Base-by-base conservation (phyloP, 2,888 invertebrate genomes). In the Caenorhabditis plicata region DNA sequence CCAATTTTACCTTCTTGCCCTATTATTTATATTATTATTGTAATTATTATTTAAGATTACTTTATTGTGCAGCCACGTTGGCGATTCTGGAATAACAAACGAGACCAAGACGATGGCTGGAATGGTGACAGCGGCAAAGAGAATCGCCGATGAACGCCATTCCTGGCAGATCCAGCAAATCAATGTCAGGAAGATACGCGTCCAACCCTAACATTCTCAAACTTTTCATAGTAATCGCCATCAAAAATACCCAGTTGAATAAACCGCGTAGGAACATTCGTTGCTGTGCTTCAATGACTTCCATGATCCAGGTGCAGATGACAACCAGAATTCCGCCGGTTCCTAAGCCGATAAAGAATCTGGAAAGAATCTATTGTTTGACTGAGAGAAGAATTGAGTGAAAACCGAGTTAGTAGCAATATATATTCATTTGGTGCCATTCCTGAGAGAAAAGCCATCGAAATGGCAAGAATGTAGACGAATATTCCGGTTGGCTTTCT, bases 221-320 rank as follows among this genome's bases (percentile, higher is more conserved):
- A n/a, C n/a, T n/a, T n/a, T n/a, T n/a, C n/a, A n/a, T n/a, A n/a
- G n/a, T n/a, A n/a, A n/a, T n/a, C n/a, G n/a, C n/a, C n/a, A n/a
- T n/a, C n/a, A n/a, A n/a, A n/a, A n/a, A 54, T 43, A 47, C 54
- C 77, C 77, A 77, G 43, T 78, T 77, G 63, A 78, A 70, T 49
- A 76, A 66, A 17, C 73, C 76, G n/a, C 77, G 49, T 15, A 78
- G 56, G 15, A 72, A 69, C 71, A 77, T 73, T 45, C 77, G 32
- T 45, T 78, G 77, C 32, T 76, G 52, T 0, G 77, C 72, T n/a
- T 74, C 58, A 19, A 77, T 60, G 50, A 73, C 47, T 51, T 77
- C 77, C 75, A 78, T 78, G 3, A 76, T 68, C 55, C 65, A 76
- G 3, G 77, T 68, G 31, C 68, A 76, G 1, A 74, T 58, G 4